These are phyloP conservation scores for Dasysyrphus tricinctus DNA, from an alignment of 2,888 invertebrate species.

Conservation along the genomic window DNA sequence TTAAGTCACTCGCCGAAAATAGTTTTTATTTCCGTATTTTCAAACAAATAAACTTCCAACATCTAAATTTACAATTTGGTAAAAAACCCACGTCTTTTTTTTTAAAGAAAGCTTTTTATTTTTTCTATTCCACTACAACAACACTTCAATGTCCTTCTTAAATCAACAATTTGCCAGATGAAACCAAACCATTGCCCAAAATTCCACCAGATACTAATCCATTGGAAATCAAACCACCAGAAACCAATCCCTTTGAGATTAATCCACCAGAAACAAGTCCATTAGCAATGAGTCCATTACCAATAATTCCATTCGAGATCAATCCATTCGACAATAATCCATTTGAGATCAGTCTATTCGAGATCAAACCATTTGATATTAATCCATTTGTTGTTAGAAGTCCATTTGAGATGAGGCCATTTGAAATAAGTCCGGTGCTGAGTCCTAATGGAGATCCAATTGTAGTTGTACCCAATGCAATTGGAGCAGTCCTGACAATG, in stretches of 20 bases:
- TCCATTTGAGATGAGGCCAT: constrained; percentile 40
- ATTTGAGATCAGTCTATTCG: constrained; percentile 3
- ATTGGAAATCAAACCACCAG: constrained; percentile 11
- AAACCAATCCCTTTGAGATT: constrained; percentile 25
- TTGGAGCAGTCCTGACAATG: constrained; percentile 31
- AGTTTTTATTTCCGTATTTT: too few species aligned
- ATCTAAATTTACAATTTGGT: too few species aligned
- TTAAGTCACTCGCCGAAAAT: too few species aligned
- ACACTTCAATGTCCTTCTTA: neutral
- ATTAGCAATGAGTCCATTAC: constrained; percentile 14
- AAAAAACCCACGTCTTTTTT: too few species aligned
- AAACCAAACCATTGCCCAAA: constrained; percentile 30
- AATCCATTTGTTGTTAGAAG: constrained; percentile 25
- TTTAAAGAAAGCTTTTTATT: constrained; percentile 25
- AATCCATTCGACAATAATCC: constrained; percentile 32
- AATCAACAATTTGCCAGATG: constrained; percentile 26
- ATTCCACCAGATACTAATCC: constrained; percentile 35
- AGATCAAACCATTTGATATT: constrained; percentile 17
- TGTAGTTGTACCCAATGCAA: constrained; percentile 32
- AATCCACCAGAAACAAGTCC: constrained; percentile 31
- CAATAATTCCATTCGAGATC: neutral
- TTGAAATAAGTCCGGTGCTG: constrained; percentile 30
- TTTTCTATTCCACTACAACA: constrained; percentile 27
- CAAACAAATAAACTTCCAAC: too few species aligned
- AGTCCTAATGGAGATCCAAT: constrained; percentile 41